Evolutionary conservation across 2,113 vertebrate species (phyloP), one percentile per base, ranked within the genome.

Genomic region (Panthera tigris): DNA sequence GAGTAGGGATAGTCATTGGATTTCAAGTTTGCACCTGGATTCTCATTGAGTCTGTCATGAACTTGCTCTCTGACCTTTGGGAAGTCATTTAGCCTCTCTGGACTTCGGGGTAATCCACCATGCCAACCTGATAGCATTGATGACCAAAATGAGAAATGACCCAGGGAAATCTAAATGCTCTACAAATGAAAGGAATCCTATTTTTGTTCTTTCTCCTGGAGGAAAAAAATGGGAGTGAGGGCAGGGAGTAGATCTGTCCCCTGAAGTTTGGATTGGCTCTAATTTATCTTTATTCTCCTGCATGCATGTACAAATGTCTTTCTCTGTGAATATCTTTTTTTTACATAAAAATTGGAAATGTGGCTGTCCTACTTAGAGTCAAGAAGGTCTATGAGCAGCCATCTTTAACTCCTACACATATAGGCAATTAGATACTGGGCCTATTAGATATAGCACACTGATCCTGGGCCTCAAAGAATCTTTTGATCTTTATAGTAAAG

Each of bases 341-440:
- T 73, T 45, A 69, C 81, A 74, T 94, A 74, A 94, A 36, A 87
- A 87, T 61, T 76, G 50, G 48, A 87, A 91, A 66, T 39, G 69
- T 65, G 39, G 65, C 76, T 97, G 83, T 36, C 97, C 83, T 92
- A 89, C 82, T 94, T 97, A 79, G 31, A 95, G 78, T 79, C 52
- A 41, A 66, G 73, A 97, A 83, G 50, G 55, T 48, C 69, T 92
- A 0, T 63, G 39, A 92, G 45, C 69, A 91, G 63, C 36, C 5
- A 0, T 69, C 86, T 92, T 92, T 39, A 82, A 93, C 63, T 89
- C 93, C 96, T 73, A 94, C 74, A 29, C 80, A n/a, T 23, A 57
- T 0, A 88, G 23, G 69, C 84, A 92, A 61, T 94, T 85, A 94
- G 87, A 81, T 45, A 45, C 45, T 45, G 45, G 8, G 45, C 45